A percentile compares a stretch with the other conserved stretches of the same genome.
phyloP scores from a whole-genome alignment of 2,113 vertebrate genomes.

The Planiliza haematocheilus region DNA sequence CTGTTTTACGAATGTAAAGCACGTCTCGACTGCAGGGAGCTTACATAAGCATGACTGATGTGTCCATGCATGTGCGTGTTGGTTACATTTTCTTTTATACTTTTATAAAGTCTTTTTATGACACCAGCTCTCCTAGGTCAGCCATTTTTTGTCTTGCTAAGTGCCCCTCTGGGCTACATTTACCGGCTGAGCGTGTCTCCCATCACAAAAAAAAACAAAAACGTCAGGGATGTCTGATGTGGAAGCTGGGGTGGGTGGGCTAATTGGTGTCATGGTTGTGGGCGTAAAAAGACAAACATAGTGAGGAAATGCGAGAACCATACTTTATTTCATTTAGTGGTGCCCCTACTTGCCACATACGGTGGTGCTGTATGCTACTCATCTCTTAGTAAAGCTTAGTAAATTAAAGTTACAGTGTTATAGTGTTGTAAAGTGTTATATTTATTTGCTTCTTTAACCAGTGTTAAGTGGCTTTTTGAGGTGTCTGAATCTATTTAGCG shows the following conservation, averaged over 20 bases:
- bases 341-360: neutral
- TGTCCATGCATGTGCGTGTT: neutral
- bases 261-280: neutral
- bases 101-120: neutral
- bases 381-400: too few species aligned
- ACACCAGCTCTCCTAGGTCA: slow-evolving; percentile 31
- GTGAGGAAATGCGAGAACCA: neutral
- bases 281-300: slow-evolving; percentile 6
- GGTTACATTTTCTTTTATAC: neutral
- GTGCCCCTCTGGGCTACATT: slow-evolving; percentile 18
- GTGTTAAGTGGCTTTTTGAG: too few species aligned
- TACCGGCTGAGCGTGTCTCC: slow-evolving; percentile 3
- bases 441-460: too few species aligned
- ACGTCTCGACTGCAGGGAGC: neutral
- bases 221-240: neutral
- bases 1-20: slow-evolving; percentile 23
- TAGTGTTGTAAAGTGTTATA: too few species aligned
- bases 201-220: neutral
- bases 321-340: neutral
- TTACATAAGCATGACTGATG: neutral
- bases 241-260: neutral
- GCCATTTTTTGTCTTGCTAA: slow-evolving; percentile 36
- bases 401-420: too few species aligned
- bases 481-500: too few species aligned
- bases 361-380: too few species aligned